Evolutionary conservation across 1,140 invertebrate genomes (phyloP).

Genomic region (Gryllus bimaculatus): DNA sequence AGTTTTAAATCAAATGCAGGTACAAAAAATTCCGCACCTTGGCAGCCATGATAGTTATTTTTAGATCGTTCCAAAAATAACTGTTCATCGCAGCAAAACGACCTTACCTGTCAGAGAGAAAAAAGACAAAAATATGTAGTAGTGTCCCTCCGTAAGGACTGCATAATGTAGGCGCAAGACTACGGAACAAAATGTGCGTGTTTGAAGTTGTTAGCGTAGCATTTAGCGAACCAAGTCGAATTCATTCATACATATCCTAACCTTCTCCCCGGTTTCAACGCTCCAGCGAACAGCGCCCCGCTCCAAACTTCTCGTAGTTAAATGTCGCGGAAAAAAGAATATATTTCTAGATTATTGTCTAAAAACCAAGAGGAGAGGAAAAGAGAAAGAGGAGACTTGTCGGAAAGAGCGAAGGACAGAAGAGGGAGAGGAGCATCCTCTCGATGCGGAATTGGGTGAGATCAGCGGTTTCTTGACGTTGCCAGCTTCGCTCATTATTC

Average conservation of each 20-base stretch:
- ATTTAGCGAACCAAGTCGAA: not conserved
- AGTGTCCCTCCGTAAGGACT: not conserved
- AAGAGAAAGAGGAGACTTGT: not conserved
- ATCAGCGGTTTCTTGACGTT: not conserved
- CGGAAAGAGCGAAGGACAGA: not conserved
- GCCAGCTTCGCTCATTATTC: not conserved
- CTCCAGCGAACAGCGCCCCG: not conserved
- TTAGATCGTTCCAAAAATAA: too few species aligned
- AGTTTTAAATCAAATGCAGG: too few species aligned
- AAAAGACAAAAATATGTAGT: not conserved
- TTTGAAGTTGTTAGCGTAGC: not conserved
- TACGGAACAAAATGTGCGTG: not conserved
- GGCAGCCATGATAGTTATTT: too few species aligned
- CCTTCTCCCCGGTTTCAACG: not conserved
- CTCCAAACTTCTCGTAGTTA: not conserved
- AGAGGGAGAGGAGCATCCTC: not conserved
- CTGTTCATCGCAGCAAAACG: too few species aligned
- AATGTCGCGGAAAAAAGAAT: slow-evolving; percentile 4
- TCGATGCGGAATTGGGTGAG: not conserved
- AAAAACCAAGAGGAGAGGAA: not conserved
- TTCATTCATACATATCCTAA: not conserved
- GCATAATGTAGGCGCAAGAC: not conserved
- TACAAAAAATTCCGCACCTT: too few species aligned
- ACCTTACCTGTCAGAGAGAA: too few species aligned
- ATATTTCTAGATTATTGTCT: slow-evolving; percentile 2